Conservation (phyloP, 1,140 invertebrate genomes). For the Proctacanthus coquilletti region DNA sequence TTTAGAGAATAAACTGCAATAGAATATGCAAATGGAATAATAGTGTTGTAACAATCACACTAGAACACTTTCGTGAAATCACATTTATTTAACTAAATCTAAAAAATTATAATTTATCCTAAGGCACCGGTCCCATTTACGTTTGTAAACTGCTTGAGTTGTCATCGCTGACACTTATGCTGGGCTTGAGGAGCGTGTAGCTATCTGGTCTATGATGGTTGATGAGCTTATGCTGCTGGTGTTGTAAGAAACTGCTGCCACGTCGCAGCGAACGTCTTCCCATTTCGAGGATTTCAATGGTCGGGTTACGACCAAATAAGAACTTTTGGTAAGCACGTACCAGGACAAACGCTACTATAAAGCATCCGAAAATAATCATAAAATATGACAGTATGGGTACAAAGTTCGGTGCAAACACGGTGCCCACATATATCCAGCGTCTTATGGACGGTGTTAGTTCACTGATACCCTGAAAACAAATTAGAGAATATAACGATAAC, state of each 20-base stretch:
- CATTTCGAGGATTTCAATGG: constrained; percentile 56
- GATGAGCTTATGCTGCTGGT: constrained; percentile 48
- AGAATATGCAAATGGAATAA: too few relatives aligned
- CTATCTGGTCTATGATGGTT: constrained; percentile 35
- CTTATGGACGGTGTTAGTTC: constrained; percentile 58
- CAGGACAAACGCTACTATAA: constrained; percentile 44
- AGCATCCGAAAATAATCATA: constrained; percentile 48
- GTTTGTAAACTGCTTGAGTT: too few relatives aligned
- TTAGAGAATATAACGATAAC: background rate
- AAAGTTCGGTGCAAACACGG: constrained; percentile 51
- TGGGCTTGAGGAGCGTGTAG: constrained; percentile 35
- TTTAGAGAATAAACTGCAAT: too few relatives aligned
- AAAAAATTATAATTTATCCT: too few relatives aligned
- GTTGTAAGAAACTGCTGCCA: constrained; percentile 52
- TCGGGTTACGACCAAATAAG: constrained; percentile 46
- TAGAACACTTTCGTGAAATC: too few relatives aligned
- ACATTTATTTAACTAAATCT: too few relatives aligned
- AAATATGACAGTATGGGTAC: constrained; percentile 53
- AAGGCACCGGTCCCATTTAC: too few relatives aligned
- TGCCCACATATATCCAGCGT: constrained; percentile 60
- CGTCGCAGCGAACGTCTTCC: constrained; percentile 50
- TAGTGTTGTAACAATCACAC: too few relatives aligned
- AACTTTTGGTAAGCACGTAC: constrained; percentile 57
- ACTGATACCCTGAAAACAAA: constrained; percentile 48
- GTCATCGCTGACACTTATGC: too few relatives aligned